These are phyloP conservation scores for Gryllus bimaculatus DNA, from an alignment of 1,140 invertebrate genomes.

Conservation along the genomic window DNA sequence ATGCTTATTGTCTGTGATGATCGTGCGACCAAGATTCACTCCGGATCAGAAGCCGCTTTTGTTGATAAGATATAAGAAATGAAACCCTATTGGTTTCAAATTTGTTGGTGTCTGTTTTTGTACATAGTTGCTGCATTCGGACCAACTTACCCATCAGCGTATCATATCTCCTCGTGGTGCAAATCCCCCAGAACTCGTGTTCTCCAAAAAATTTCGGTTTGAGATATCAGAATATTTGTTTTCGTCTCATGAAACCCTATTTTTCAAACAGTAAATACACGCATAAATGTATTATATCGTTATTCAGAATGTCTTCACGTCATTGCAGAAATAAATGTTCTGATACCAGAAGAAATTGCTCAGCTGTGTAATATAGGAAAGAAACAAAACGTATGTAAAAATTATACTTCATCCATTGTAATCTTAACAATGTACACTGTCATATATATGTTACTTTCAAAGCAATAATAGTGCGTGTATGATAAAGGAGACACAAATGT, in stretches of 20 bases:
- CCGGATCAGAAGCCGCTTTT: background rate
- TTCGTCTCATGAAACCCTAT: background rate
- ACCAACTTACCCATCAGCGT: background rate
- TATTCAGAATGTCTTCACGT: background rate
- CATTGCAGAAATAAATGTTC: slow-evolving; percentile 11
- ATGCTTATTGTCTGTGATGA: no score
- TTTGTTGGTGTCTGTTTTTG: background rate
- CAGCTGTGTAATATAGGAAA: slow-evolving; percentile 22
- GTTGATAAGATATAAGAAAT: background rate
- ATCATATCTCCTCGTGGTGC: background rate
- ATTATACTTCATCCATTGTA: background rate
- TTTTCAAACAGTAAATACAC: background rate
- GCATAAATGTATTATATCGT: background rate
- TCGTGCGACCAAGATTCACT: background rate
- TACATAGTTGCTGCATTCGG: background rate
- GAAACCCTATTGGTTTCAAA: background rate
- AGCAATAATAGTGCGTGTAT: background rate
- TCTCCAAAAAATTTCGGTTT: background rate
- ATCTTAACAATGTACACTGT: background rate
- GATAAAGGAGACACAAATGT: background rate
- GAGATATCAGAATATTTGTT: background rate
- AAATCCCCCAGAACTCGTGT: background rate
- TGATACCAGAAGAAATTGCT: slow-evolving; percentile 23
- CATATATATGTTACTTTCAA: background rate
- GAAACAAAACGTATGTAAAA: background rate